Conservation (phyloP, 2,888 invertebrate genomes). For the Aleiodes leptofemur region DNA sequence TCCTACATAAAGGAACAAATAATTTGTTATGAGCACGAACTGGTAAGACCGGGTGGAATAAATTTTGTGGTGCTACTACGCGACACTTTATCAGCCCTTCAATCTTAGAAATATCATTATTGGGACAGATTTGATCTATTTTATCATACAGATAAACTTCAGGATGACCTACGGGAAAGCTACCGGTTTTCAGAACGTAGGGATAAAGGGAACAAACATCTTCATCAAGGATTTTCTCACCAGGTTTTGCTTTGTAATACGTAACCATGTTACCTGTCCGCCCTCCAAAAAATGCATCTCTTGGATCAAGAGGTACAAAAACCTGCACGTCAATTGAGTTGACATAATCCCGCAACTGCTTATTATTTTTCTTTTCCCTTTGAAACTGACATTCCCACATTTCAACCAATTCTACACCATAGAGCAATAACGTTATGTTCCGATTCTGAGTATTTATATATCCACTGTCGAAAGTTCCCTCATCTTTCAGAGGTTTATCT, state of each 20-base stretch:
- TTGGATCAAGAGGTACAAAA: background rate
- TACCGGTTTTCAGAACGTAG: too few species aligned
- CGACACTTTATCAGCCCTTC: background rate
- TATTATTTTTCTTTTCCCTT: background rate
- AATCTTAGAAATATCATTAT: too few species aligned
- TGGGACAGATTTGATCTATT: too few species aligned
- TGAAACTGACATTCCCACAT: constrained; percentile 8
- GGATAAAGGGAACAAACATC: too few species aligned
- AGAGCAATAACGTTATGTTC: background rate
- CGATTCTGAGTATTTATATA: background rate
- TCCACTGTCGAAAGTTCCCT: too few species aligned
- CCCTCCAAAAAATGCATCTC: background rate
- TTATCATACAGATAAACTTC: too few species aligned
- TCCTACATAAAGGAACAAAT: background rate
- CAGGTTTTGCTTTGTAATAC: too few species aligned
- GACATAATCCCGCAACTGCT: background rate
- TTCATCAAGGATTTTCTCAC: too few species aligned
- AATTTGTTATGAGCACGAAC: background rate
- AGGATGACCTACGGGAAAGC: too few species aligned
- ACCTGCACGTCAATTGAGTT: background rate
- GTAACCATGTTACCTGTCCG: too few species aligned
- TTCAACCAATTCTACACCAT: background rate
- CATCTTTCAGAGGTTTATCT: too few species aligned
- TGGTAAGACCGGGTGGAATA: background rate
- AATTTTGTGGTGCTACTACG: background rate